Evolutionary conservation across 1,140 invertebrate genomes (phyloP), one percentile per base, ranked within the genome.

Genomic region (Diachasmimorpha longicaudata): DNA sequence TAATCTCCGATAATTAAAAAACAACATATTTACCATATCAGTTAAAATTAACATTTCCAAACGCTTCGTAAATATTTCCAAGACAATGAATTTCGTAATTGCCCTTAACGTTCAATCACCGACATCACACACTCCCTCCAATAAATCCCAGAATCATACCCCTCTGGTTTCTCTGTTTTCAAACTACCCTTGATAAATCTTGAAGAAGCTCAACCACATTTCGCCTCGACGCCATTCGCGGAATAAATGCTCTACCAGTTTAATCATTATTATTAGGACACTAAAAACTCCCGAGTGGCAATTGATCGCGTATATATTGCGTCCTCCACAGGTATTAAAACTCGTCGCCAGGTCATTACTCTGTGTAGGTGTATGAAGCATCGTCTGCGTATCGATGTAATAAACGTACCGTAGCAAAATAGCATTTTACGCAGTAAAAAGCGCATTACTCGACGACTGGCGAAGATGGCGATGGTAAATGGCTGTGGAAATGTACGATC

Each of bases 391-490:
- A 55, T 77, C 70, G 69, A 72, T 76, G 70, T 67, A 76, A 67
- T 72, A 67, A 76, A 71, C 46, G 70, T 42, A 70, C 70, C 42
- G 66, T 70, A 67, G 66, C 39, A 71, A 71, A 58, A 72, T 55
- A 67, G 31, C 75, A 44, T 36, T 44, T 16, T 52, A 16, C 31
- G 71, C 42, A 70, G 72, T 78, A 78, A 78, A 78, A 78, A 75
- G 69, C 19, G 55, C 77, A 78, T 78, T 75, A 78, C 72, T 78
- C n/a, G 8, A 44, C 48, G 55, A 75, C 70, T 69, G 55, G 63
- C 25, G 63, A 48, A 67, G 73, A 78, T 78, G 70, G 68, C 70
- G 74, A 72, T 69, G 74, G 63, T 70, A 75, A 78, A 78, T 78
- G 77, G 63, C 42, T 66, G 70, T 69, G 46, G 67, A 73, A 70